These are phyloP conservation scores for Aporrectodea caliginosa DNA, from an alignment of 1,140 invertebrate species.

Conservation along the genomic window DNA sequence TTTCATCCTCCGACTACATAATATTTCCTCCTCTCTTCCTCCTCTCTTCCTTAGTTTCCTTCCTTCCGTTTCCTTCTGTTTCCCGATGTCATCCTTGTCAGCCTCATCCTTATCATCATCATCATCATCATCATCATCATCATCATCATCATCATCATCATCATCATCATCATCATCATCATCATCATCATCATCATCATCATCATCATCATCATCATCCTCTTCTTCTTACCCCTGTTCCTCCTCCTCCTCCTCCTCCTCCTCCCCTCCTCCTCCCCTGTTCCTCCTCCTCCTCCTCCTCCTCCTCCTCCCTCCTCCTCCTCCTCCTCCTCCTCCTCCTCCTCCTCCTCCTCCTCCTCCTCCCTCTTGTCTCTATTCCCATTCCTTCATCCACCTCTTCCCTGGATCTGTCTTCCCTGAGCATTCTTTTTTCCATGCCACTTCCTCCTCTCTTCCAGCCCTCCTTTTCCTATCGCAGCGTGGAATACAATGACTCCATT, in stretches of 20 bases:
- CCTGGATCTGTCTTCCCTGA: too few species aligned
- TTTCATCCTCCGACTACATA: not conserved
- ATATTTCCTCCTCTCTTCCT: not conserved
- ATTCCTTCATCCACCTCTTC: too few species aligned
- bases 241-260: not conserved
- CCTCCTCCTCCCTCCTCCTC: not conserved
- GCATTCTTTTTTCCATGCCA: too few species aligned
- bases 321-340: slow-evolving; percentile 5
- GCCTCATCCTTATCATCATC: too few species aligned
- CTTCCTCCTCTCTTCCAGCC: too few species aligned
- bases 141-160: slow-evolving; percentile 24
- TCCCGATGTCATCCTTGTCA: not conserved
- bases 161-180: slow-evolving; percentile 24
- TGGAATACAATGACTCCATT: too few species aligned
- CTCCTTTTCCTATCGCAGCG: too few species aligned
- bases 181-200: slow-evolving; percentile 24
- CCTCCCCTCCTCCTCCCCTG: not conserved
- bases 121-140: slow-evolving; percentile 18
- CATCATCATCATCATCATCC: too few species aligned
- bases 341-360: slow-evolving; percentile 5
- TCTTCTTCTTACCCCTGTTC: not conserved
- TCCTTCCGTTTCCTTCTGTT: not conserved
- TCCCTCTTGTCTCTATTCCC: slow-evolving; percentile 2
- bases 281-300: slow-evolving; percentile 3
- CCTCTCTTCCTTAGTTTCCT: not conserved